Evolutionary conservation across 2,888 invertebrate species (phyloP).

Genomic region (Sphecodes monilicornis): DNA sequence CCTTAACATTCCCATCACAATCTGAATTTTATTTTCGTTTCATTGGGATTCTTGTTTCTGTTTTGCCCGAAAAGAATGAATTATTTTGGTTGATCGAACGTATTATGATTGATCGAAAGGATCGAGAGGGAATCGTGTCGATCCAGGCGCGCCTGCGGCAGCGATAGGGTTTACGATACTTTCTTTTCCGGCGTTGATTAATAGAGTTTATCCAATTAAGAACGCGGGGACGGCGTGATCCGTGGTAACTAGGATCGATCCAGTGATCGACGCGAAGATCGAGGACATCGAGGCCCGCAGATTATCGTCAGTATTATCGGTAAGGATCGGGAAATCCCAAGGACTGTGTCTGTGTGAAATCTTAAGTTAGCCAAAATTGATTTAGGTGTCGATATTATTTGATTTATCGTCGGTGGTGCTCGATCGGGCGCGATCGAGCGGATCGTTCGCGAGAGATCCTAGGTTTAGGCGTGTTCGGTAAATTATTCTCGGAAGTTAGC

Average conservation of each 20-base stretch:
- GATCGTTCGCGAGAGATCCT: background rate
- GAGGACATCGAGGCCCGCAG: slow-evolving; percentile 21
- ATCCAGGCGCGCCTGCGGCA: slow-evolving; percentile 42
- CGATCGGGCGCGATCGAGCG: background rate
- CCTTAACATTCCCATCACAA: background rate
- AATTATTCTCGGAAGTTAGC: slow-evolving; percentile 24
- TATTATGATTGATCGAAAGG: background rate
- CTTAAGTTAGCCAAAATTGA: slow-evolving; percentile 14
- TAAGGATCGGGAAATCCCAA: slow-evolving; percentile 24
- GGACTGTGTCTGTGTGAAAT: slow-evolving; percentile 1
- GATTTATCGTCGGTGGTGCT: background rate
- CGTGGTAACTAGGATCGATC: background rate
- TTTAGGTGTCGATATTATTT: background rate
- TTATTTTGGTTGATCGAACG: background rate
- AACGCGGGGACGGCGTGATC: slow-evolving; percentile 52
- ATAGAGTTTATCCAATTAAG: slow-evolving; percentile 54
- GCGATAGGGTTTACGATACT: slow-evolving; percentile 58
- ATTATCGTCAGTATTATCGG: slow-evolving; percentile 53
- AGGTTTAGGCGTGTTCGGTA: background rate
- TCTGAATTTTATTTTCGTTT: background rate
- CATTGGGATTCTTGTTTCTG: background rate
- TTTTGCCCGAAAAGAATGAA: background rate
- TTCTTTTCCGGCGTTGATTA: slow-evolving; percentile 57
- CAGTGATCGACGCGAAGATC: background rate
- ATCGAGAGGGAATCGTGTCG: slow-evolving; percentile 2